phyloP scores from a whole-genome alignment of 1,140 invertebrate species.

The Drosophila lini region DNA sequence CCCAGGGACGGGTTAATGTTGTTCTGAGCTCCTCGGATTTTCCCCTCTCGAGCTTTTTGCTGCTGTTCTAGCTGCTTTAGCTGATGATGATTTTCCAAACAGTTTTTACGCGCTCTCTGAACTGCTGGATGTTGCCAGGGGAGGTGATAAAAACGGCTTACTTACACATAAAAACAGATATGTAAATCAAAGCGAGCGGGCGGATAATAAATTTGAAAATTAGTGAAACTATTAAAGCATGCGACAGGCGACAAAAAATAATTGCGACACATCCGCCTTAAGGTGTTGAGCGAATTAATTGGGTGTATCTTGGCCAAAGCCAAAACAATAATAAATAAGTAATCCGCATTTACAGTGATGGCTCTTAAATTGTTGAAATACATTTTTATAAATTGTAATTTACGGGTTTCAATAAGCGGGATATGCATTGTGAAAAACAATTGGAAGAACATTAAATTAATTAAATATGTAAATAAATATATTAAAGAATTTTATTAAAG shows the following conservation, averaged over 20 bases:
- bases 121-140: constrained; percentile 15
- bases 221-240: constrained; percentile 63
- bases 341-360: constrained; percentile 1
- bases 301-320: constrained; percentile 29
- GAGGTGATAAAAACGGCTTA: constrained; percentile 62
- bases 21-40: constrained; percentile 44
- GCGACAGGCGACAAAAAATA: constrained; percentile 56
- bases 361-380: background rate
- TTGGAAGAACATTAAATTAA: background rate
- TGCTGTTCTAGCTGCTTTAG: constrained; percentile 25
- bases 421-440: background rate
- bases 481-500: background rate
- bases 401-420: too few relatives aligned
- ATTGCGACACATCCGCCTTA: constrained; percentile 62
- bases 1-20: constrained; percentile 67
- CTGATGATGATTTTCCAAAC: constrained; percentile 63
- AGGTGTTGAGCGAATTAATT: constrained; percentile 74
- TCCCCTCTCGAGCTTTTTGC: constrained; percentile 47
- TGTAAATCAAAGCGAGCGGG: constrained; percentile 25
- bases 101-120: constrained; percentile 22
- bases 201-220: constrained; percentile 68
- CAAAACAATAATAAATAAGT: constrained; percentile 24
- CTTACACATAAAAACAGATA: constrained; percentile 59
- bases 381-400: background rate
- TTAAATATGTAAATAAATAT: too few relatives aligned